Conservation (phyloP, 2,888 invertebrate genomes). For the Amiota communis region DNA sequence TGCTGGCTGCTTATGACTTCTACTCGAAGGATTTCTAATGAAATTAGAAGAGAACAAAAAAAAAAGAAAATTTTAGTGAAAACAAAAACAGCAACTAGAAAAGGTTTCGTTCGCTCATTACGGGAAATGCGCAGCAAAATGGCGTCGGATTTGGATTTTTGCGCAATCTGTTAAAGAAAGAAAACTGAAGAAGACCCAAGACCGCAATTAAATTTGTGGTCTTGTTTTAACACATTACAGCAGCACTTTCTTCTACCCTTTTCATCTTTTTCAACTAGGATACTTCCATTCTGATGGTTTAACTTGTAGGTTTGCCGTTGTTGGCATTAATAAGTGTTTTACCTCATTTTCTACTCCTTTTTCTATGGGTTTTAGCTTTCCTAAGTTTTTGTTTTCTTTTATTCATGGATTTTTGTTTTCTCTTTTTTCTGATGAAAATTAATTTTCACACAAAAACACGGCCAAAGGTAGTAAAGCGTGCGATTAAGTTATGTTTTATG, state of each 20-base stretch:
- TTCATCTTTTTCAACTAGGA: too few relatives aligned
- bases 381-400: background rate
- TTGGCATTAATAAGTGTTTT: slow-evolving; percentile 12
- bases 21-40: slow-evolving; percentile 38
- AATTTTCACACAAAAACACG: background rate
- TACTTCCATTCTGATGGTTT: too few relatives aligned
- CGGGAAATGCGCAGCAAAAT: background rate
- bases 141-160: too few relatives aligned
- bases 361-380: background rate
- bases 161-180: background rate
- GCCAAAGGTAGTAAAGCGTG: background rate
- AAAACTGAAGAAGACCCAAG: slow-evolving; percentile 6
- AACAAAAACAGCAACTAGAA: background rate
- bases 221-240: slow-evolving; percentile 23
- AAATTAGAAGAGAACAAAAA: slow-evolving; percentile 24
- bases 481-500: slow-evolving; percentile 21
- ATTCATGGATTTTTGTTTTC: slow-evolving; percentile 2
- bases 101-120: background rate
- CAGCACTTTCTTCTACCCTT: background rate
- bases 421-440: background rate
- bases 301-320: background rate
- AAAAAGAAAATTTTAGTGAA: background rate
- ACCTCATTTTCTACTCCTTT: background rate
- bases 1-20: slow-evolving; percentile 15
- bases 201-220: slow-evolving; percentile 33